Base-by-base conservation (phyloP, 2,113 vertebrate species). In the Conger conger region DNA sequence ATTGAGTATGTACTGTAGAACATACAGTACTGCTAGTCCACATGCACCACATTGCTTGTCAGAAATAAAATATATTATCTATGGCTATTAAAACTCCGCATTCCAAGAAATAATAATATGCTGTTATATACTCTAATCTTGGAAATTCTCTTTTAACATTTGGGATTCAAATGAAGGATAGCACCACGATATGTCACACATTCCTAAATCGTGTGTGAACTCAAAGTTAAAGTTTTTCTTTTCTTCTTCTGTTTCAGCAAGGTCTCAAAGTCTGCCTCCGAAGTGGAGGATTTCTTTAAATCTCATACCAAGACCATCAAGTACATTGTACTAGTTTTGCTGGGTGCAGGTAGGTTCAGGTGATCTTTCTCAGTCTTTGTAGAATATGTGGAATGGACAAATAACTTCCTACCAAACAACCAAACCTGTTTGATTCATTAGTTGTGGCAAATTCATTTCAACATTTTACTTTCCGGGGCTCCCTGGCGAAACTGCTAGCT, bases 281-380 rank as follows among this genome's bases (percentile, higher is more conserved):
- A 83, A 68, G 88, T 87, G 81, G 93, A 95, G 90, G 87, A 88
- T 86, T 94, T 92, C 84, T 36, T 92, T 81, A 94, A 92, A 84
- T 54, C 87, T 82, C 94, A 95, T 83, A 92, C 91, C 23, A 63
- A 83, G 87, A 89, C 87, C 79, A 88, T 96, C 85, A 95, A 94
- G 86, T 89, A 89, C 53, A 57, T 93, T 37, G 79, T 87, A 54
- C 82, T 95, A 82, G 92, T 84, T 53, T 42, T 95, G 63, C 89
- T 96, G 1, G 89, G 90, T 86, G 91, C 93, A 94, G 95, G 95
- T 96, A 94, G 36, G 8, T 60, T 0, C 5, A 7, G 33, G 81
- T 79, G 45, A 84, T 35, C 45, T 36, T 79, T 54, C 63, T 11
- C 13, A 9, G 27, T 33, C 7, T 73, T n/a, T 23, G n/a, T 27